phyloP scores from a whole-genome alignment of 2,113 vertebrate genomes.

The Labeo catla region DNA sequence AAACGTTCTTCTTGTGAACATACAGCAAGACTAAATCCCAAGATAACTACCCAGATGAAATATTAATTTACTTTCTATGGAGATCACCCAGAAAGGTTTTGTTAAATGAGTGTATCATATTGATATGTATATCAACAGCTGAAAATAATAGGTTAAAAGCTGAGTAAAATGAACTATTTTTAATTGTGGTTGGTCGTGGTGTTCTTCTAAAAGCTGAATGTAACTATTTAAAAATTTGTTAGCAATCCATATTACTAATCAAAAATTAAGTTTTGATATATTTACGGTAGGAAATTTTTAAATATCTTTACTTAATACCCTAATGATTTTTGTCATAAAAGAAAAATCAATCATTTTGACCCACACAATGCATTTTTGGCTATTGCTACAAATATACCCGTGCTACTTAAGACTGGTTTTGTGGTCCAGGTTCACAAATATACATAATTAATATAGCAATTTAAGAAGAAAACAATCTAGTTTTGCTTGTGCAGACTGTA shows the following conservation, averaged over 20 bases:
- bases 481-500: neutral
- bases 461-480: neutral
- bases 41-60: neutral
- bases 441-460: neutral
- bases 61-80: neutral
- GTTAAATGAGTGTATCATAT: conserved; percentile 64
- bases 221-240: too few relatives aligned
- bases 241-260: too few relatives aligned
- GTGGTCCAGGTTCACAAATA: too few relatives aligned
- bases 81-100: neutral
- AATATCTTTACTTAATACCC: too few relatives aligned
- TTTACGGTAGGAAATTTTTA: too few relatives aligned
- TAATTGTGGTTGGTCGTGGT: neutral
- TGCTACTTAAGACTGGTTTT: too few relatives aligned
- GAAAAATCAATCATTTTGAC: too few relatives aligned
- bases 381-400: too few relatives aligned
- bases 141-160: neutral
- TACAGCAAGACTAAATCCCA: conserved; percentile 67
- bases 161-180: neutral
- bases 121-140: conserved; percentile 67
- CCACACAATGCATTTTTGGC: too few relatives aligned
- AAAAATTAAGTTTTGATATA: too few relatives aligned
- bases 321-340: too few relatives aligned
- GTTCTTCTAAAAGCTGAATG: too few relatives aligned
- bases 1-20: conserved; percentile 91